Evolutionary conservation across 2,888 invertebrate species (phyloP).

Genomic region (Ommatoiulus sabulosus): DNA sequence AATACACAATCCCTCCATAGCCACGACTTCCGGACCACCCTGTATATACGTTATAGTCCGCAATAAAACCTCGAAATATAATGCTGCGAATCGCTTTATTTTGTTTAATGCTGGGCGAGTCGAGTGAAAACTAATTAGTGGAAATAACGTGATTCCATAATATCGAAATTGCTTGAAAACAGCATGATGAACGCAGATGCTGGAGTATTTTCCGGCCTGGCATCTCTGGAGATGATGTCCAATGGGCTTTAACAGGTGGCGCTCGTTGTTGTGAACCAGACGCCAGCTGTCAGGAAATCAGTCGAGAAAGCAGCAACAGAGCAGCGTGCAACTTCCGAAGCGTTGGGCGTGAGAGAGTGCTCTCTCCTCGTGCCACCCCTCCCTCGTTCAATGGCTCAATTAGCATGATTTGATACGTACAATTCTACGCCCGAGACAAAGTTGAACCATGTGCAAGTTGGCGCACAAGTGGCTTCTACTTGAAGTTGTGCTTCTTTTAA

Average conservation of each 20-base stretch:
- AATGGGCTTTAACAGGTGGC: conserved; percentile 27
- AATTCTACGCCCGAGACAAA: background rate
- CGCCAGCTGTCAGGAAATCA: background rate
- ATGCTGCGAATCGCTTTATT: too few species aligned
- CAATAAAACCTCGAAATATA: too few species aligned
- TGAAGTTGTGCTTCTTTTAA: conserved; percentile 15
- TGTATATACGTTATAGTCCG: too few species aligned
- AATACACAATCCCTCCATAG: too few species aligned
- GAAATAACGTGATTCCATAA: too few species aligned
- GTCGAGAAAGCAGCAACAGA: conserved; percentile 12
- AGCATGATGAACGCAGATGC: too few species aligned
- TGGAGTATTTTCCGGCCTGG: background rate
- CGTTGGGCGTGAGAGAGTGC: background rate
- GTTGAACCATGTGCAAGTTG: conserved; percentile 22
- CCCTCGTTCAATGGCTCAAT: conserved; percentile 39
- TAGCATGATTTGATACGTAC: conserved; percentile 24
- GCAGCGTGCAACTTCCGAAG: conserved; percentile 1
- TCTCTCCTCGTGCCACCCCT: background rate
- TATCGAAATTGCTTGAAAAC: too few species aligned
- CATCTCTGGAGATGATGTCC: background rate
- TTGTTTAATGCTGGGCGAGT: too few species aligned
- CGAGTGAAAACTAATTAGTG: too few species aligned
- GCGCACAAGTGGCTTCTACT: conserved; percentile 8
- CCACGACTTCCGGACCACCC: too few species aligned
- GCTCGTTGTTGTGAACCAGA: background rate